These are phyloP conservation scores for Aphodius granarius DNA, from an alignment of 2,888 invertebrate genomes.

Conservation along the genomic window DNA sequence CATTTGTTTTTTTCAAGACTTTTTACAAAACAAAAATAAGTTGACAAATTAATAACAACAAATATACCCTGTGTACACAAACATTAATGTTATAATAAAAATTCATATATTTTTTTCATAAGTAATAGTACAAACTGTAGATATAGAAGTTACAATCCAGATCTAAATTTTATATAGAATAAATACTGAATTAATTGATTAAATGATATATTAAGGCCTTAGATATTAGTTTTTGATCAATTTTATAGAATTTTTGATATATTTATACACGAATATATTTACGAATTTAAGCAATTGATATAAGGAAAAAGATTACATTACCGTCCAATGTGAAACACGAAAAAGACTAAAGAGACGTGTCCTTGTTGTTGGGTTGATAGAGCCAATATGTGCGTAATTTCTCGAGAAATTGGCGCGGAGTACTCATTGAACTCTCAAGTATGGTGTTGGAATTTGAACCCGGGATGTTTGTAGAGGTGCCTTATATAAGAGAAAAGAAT, in stretches of 20 bases:
- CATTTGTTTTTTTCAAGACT: too few species aligned
- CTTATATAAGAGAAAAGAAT: conserved; percentile 19
- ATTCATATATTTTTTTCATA: not conserved
- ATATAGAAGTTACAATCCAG: not conserved
- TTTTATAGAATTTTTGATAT: not conserved
- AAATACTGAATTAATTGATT: not conserved
- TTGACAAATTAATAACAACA: too few species aligned
- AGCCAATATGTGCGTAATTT: conserved; percentile 9
- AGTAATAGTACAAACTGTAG: not conserved
- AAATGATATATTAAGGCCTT: not conserved
- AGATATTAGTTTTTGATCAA: not conserved
- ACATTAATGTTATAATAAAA: not conserved
- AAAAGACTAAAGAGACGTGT: not conserved
- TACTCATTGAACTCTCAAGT: conserved; percentile 13
- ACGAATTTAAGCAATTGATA: too few species aligned
- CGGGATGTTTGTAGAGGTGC: conserved; percentile 14
- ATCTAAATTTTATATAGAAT: not conserved
- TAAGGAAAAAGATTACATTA: not conserved
- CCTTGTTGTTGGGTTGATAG: not conserved
- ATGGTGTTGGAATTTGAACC: conserved; percentile 25
- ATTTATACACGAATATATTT: not conserved
- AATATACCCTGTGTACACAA: too few species aligned
- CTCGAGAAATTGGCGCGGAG: conserved; percentile 21
- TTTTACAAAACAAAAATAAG: too few species aligned
- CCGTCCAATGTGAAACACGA: not conserved